These are phyloP conservation scores for Colostygia pectinataria DNA, from an alignment of 2,888 invertebrate species.

Conservation along the genomic window DNA sequence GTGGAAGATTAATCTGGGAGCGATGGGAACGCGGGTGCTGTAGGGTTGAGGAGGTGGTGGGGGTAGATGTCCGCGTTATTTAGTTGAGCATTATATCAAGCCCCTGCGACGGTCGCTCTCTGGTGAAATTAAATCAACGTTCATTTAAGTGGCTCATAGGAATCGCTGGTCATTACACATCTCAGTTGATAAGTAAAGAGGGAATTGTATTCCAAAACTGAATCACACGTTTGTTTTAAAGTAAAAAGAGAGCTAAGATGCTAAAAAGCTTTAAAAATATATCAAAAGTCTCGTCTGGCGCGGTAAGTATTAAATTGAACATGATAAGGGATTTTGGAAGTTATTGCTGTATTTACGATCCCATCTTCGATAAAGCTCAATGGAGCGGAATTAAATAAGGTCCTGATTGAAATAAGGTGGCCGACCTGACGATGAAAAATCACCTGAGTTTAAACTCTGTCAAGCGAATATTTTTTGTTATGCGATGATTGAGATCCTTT, in stretches of 20 bases:
- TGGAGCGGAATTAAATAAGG: constrained; percentile 47
- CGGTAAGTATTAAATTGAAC: constrained; percentile 48
- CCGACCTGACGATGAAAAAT: constrained; percentile 44
- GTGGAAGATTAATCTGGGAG: constrained; percentile 68
- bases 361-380: constrained; percentile 44
- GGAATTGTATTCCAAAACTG: no score
- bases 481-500: constrained; percentile 33
- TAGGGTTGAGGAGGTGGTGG: constrained; percentile 25
- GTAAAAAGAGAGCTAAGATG: constrained; percentile 15
- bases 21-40: constrained; percentile 37
- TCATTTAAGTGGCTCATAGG: constrained; percentile 56
- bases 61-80: constrained; percentile 61
- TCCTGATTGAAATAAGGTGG: constrained; percentile 52
- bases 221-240: no score
- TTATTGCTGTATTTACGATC: constrained; percentile 44
- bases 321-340: constrained; percentile 40
- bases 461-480: constrained; percentile 31
- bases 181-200: constrained; percentile 36
- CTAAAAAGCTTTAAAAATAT: constrained; percentile 36
- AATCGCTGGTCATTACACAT: constrained; percentile 49
- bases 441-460: constrained; percentile 36
- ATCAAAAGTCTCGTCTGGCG: constrained; percentile 38
- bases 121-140: constrained; percentile 66
- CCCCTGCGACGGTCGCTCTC: constrained; percentile 46
- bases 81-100: constrained; percentile 70